These are phyloP conservation scores for Cheilosia urbana DNA, from an alignment of 2,888 invertebrate genomes.

Conservation along the genomic window DNA sequence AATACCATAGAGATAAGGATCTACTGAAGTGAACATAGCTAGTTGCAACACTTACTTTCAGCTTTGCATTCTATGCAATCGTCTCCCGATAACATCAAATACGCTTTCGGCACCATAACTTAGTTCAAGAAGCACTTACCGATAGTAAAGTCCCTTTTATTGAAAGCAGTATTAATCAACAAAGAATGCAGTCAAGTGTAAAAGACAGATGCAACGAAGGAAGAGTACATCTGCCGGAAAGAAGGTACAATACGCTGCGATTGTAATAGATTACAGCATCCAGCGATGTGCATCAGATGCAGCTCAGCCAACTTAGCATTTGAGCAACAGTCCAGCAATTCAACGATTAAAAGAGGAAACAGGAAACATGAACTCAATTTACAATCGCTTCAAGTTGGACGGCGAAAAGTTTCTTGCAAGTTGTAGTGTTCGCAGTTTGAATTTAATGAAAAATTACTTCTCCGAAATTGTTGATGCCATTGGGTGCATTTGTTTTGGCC, in stretches of 20 bases:
- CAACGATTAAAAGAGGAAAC: neutral
- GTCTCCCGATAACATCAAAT: too few species aligned
- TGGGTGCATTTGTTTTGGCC: too few species aligned
- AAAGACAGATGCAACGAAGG: neutral
- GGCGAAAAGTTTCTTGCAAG: neutral
- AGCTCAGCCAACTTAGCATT: neutral
- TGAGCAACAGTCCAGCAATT: neutral
- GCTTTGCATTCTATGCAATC: too few species aligned
- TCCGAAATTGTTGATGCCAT: too few species aligned
- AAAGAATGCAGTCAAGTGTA: constrained; percentile 12
- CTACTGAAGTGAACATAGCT: too few species aligned
- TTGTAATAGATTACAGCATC: constrained; percentile 1
- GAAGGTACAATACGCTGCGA: neutral
- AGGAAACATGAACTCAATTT: neutral
- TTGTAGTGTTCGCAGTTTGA: too few species aligned
- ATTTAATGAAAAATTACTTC: too few species aligned
- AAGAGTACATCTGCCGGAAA: constrained; percentile 13
- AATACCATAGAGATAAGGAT: too few species aligned
- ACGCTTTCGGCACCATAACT: too few species aligned
- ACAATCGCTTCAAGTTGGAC: neutral
- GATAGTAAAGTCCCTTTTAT: constrained; percentile 1
- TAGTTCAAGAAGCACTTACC: neutral
- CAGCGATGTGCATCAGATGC: neutral
- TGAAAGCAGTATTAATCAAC: neutral
- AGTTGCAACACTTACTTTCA: too few species aligned